phyloP scores from a whole-genome alignment of 2,797 vertebrate species.

The Mus spretus region DNA sequence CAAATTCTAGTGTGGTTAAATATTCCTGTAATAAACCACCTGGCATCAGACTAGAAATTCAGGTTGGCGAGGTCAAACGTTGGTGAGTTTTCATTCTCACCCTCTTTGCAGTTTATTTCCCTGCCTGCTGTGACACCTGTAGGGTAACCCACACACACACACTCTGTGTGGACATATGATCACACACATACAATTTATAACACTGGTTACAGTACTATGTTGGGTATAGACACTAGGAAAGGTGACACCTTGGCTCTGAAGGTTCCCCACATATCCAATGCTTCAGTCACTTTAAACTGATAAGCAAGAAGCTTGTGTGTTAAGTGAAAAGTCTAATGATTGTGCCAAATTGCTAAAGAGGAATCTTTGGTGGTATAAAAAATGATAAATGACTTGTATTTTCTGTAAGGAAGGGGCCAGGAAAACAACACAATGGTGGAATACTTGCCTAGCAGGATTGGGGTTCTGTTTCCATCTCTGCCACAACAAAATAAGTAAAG shows the following conservation, averaged over 20 bases:
- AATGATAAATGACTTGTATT: slow-evolving; percentile 38
- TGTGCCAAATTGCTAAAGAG: not conserved
- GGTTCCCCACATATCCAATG: not conserved
- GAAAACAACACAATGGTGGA: not conserved
- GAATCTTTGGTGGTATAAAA: not conserved
- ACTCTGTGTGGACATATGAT: not conserved
- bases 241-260: not conserved
- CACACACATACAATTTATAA: not conserved
- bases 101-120: not conserved
- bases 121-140: not conserved
- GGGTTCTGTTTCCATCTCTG: not conserved
- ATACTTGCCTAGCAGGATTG: not conserved
- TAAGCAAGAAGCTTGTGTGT: not conserved
- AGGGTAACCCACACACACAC: not conserved
- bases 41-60: not conserved
- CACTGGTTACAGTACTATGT: not conserved
- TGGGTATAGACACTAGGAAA: not conserved
- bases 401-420: not conserved
- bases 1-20: not conserved
- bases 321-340: slow-evolving; percentile 24
- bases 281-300: not conserved
- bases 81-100: not conserved
- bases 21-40: not conserved
- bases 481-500: not conserved
- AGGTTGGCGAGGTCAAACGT: not conserved